phyloP scores from a whole-genome alignment of 2,797 vertebrate species.

The Pseudotriccus pelzelni region DNA sequence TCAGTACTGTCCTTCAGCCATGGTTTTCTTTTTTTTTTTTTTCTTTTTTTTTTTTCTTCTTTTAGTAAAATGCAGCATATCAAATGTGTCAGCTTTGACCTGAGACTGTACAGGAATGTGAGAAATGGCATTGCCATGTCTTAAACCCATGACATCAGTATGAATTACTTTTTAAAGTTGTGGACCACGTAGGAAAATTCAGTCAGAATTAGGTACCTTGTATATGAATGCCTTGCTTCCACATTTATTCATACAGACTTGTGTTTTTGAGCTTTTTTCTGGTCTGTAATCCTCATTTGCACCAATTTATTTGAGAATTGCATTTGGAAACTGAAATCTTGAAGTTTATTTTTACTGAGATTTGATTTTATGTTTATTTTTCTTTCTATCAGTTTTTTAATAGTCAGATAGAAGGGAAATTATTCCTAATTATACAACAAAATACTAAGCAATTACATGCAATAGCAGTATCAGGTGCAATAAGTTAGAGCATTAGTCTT shows the following conservation, averaged over 20 bases:
- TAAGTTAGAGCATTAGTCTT: conserved; percentile 9
- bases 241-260: background rate
- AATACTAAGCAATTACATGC: background rate
- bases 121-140: background rate
- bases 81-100: background rate
- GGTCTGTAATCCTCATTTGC: background rate
- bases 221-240: background rate
- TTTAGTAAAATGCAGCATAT: background rate
- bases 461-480: background rate
- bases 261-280: background rate
- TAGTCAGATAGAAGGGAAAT: background rate
- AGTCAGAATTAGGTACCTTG: background rate
- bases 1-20: background rate
- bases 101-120: background rate
- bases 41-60: background rate
- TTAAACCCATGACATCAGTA: background rate
- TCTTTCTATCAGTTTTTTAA: background rate
- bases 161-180: background rate
- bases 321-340: background rate
- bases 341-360: background rate
- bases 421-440: background rate
- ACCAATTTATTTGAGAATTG: background rate
- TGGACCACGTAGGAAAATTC: background rate
- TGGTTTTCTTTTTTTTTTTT: background rate
- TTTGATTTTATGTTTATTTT: background rate